phyloP scores from a whole-genome alignment of 1,140 invertebrate species.

The Drosophila punjabiensis region DNA sequence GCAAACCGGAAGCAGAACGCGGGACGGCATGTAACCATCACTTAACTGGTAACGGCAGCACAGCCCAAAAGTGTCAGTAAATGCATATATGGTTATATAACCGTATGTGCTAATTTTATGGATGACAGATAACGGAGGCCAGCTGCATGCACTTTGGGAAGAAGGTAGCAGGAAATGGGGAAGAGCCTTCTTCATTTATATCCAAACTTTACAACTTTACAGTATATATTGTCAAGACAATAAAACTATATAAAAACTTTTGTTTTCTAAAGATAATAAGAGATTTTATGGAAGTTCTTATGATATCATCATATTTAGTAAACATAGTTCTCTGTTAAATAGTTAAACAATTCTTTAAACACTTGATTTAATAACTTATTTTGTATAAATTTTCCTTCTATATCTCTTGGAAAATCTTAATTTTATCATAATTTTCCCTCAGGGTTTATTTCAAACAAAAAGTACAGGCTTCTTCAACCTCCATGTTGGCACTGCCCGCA shows the following conservation, averaged over 20 bases:
- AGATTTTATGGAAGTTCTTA: neutral
- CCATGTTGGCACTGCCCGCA: slow-evolving; percentile 50
- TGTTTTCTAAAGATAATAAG: neutral
- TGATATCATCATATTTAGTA: neutral
- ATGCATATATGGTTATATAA: slow-evolving; percentile 36
- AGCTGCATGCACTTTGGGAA: slow-evolving; percentile 18
- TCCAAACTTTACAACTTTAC: neutral
- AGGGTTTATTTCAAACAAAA: slow-evolving; percentile 1
- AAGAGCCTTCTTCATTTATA: neutral
- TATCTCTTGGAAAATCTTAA: neutral
- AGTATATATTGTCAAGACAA: no score
- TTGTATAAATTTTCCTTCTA: neutral
- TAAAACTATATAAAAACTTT: no score
- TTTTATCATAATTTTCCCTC: neutral
- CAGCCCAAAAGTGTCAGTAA: slow-evolving; percentile 31
- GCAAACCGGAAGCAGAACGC: slow-evolving; percentile 42
- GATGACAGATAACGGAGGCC: slow-evolving; percentile 26
- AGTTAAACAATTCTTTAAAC: neutral
- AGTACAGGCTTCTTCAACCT: slow-evolving; percentile 15
- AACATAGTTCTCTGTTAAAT: neutral
- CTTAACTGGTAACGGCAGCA: slow-evolving; percentile 18
- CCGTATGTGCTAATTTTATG: slow-evolving; percentile 47
- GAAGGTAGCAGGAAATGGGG: neutral
- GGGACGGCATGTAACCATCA: slow-evolving; percentile 21
- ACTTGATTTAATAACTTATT: neutral